These are phyloP conservation scores for Apis cerana DNA, from an alignment of 1,140 invertebrate species.

Conservation along the genomic window DNA sequence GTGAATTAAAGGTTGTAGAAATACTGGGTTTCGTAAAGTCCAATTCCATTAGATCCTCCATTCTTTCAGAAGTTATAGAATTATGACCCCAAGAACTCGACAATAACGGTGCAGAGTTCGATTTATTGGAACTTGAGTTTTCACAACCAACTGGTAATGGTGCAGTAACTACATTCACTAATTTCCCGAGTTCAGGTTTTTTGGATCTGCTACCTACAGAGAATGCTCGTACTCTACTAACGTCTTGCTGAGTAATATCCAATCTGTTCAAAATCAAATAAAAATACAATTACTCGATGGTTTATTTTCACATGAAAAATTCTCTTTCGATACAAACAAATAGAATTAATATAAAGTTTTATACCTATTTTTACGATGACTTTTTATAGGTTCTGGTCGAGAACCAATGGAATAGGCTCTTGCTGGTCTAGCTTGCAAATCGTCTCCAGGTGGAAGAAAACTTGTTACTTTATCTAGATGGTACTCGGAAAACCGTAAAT, in stretches of 20 bases:
- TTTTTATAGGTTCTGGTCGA: conserved; percentile 83
- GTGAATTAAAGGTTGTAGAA: conserved; percentile 70
- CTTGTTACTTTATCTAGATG: conserved; percentile 86
- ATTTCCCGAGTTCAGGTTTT: conserved; percentile 77
- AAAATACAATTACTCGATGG: neutral
- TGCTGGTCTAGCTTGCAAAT: conserved; percentile 84
- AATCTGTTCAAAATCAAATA: conserved; percentile 65
- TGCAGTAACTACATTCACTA: conserved; percentile 82
- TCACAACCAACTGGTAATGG: conserved; percentile 77
- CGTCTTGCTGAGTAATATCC: conserved; percentile 77
- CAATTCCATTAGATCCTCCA: conserved; percentile 91
- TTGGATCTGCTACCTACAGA: conserved; percentile 86
- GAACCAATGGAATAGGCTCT: conserved; percentile 95
- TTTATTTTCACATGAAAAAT: neutral
- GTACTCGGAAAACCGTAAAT: conserved; percentile 84
- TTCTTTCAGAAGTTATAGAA: conserved; percentile 82
- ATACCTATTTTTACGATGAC: conserved; percentile 77
- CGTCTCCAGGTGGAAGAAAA: conserved; percentile 84
- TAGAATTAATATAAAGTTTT: neutral
- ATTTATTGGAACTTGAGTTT: conserved; percentile 76
- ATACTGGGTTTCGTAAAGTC: conserved; percentile 85
- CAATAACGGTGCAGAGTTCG: conserved; percentile 78
- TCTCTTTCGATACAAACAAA: neutral
- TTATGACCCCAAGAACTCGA: conserved; percentile 83
- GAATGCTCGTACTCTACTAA: conserved; percentile 84